These are phyloP conservation scores for Sesamia nonagrioides DNA, from an alignment of 1,140 invertebrate species.

Conservation along the genomic window DNA sequence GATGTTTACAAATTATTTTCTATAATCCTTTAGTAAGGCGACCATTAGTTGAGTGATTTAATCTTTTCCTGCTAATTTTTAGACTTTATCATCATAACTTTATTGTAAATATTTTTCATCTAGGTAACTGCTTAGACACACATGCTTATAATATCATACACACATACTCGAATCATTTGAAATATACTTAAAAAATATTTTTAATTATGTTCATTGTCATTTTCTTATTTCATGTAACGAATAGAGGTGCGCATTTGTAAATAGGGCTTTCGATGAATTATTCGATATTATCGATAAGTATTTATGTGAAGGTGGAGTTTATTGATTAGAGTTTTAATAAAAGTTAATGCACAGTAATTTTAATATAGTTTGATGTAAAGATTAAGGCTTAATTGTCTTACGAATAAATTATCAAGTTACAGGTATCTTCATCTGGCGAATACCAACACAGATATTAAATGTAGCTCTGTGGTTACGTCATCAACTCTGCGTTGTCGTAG, in stretches of 20 bases:
- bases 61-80: too few relatives aligned
- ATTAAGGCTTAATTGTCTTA: neutral
- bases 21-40: too few relatives aligned
- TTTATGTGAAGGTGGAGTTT: slow-evolving; percentile 47
- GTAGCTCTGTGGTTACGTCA: too few relatives aligned
- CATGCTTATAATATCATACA: neutral
- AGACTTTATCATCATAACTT: neutral
- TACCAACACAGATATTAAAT: too few relatives aligned
- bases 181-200: neutral
- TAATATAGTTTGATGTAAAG: neutral
- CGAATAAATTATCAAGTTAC: too few relatives aligned
- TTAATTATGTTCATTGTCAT: slow-evolving; percentile 4
- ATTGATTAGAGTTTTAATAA: slow-evolving; percentile 22
- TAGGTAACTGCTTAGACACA: neutral
- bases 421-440: neutral
- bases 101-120: slow-evolving; percentile 6
- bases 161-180: neutral
- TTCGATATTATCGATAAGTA: slow-evolving; percentile 55
- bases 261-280: slow-evolving; percentile 45
- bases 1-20: too few relatives aligned
- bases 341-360: slow-evolving; percentile 13
- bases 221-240: neutral
- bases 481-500: too few relatives aligned
- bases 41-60: too few relatives aligned
- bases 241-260: slow-evolving; percentile 56